Base-by-base conservation (phyloP, 2,888 invertebrate genomes). In the Agapetus fuscipes region DNA sequence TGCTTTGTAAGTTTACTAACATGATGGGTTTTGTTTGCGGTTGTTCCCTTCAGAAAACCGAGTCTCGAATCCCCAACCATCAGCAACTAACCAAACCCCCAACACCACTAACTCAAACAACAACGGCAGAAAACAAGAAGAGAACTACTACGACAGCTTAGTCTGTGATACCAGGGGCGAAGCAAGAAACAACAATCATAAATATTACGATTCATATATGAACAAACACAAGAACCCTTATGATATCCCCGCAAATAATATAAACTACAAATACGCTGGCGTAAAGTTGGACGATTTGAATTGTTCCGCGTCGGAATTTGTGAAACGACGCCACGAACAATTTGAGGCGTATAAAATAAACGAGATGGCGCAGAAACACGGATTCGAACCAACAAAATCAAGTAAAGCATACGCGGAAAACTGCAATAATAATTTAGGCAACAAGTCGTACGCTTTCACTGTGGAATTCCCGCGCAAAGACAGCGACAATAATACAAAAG, bases 221-320 rank as follows among this genome's bases (percentile, higher is more conserved):
- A 20, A 30, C 14, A 44, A 65, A 1, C 61, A 61, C 48, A 69
- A 67, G 54, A 71, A 67, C 54, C 69, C 69, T 49, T 70, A 70
- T 50, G 70, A 66, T 48, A 71, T 70, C 46, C 70, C 70, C 26
- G 70, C 69, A n/a, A n/a, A n/a, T 3, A 71, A 71, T 46, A 49
- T 67, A 11, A 67, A 67, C 46, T 62, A 64, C 43, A 65, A 58
- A 33, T 36, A 43, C 17, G 9, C 35, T 13, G 37, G 32, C 24
- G 30, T 45, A 14, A 48, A 45, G 34, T 17, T 45, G 10, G 50
- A 52, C 34, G 62, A 58, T 49, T 61, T 64, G 46, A 64, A 65
- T 47, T 62, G 59, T 49, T 62, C 64, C 38, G 62, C 60, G 33
- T 56, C 64, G 26, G 62, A 60, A 48, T 60, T 48, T 25, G 41